phyloP scores from a whole-genome alignment of 2,113 vertebrate species.

The Notothenia rossii region DNA sequence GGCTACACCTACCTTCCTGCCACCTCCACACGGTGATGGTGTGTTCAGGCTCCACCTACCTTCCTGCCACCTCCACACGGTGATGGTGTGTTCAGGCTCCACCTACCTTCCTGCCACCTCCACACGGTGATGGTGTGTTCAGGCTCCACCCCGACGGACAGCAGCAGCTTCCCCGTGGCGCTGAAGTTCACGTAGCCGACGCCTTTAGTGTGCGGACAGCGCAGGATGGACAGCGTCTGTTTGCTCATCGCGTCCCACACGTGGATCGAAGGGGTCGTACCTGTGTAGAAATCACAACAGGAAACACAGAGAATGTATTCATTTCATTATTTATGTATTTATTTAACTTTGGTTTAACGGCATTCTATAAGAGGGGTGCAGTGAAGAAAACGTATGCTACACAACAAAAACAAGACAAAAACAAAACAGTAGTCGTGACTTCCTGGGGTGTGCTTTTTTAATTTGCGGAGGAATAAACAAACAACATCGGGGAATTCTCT shows the following conservation, averaged over 20 bases:
- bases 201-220: conserved; percentile 93
- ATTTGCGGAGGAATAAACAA: no score
- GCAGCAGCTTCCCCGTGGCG: conserved; percentile 94
- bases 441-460: no score
- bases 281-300: conserved; percentile 64
- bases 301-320: no score
- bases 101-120: conserved; percentile 97
- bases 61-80: conserved; percentile 97
- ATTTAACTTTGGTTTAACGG: no score
- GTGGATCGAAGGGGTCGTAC: conserved; percentile 92
- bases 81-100: conserved; percentile 94
- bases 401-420: no score
- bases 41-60: conserved; percentile 75
- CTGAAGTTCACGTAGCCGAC: conserved; percentile 95
- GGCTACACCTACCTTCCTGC: conserved; percentile 83
- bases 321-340: no score
- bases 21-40: no score
- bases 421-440: no score
- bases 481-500: no score
- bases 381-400: no score
- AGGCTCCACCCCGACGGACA: conserved; percentile 93
- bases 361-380: no score
- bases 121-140: conserved; percentile 95
- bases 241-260: conserved; percentile 96
- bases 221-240: conserved; percentile 93